Evolutionary conservation across 2,113 vertebrate species (phyloP), one percentile per base, ranked within the genome.

Genomic region (Oryzias woworae): DNA sequence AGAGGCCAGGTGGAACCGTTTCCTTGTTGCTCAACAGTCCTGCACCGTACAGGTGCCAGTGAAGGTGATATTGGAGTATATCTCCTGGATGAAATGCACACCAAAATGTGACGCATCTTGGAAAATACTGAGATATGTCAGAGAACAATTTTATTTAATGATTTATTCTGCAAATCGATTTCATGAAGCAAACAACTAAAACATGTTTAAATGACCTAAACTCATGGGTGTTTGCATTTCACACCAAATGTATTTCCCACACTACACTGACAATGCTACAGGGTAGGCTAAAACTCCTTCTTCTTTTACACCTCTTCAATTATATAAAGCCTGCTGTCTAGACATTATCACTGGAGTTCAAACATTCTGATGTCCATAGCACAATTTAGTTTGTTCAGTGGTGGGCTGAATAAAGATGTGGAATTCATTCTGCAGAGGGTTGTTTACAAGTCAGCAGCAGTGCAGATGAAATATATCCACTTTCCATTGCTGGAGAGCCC

Each of bases 281-380:
- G 60, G 36, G 82, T 80, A 87, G 61, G 73, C 62, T 77, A 71
- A 82, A 85, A 69, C 87, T 75, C 66, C 80, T 85, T 88, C 86
- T 88, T 90, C 82, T 87, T 91, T 92, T 92, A 88, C 89, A 91
- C 77, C 83, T 90, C 76, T 85, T 92, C 79, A 92, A 91, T 93
- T 89, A 92, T 92, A 87, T 76, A 92, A 69, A 70, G 70, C 59
- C 63, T 53, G 61, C 72, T 60, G 90, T 91, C 89, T 89, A 82
- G 91, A 89, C 88, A 72, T 85, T 24, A 78, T 56, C 75, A 84
- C 64, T 74, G 57, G 61, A 52, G 60, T 66, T 70, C 58, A 59
- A 80, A 84, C 42, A 79, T 63, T 53, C 47, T 50, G 28, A 64
- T 61, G 61, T 67, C 48, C 42, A 49, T 36, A 42, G 5, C 56